Evolutionary conservation across 1,140 invertebrate species (phyloP).

Genomic region (Conopomorpha cramerella): DNA sequence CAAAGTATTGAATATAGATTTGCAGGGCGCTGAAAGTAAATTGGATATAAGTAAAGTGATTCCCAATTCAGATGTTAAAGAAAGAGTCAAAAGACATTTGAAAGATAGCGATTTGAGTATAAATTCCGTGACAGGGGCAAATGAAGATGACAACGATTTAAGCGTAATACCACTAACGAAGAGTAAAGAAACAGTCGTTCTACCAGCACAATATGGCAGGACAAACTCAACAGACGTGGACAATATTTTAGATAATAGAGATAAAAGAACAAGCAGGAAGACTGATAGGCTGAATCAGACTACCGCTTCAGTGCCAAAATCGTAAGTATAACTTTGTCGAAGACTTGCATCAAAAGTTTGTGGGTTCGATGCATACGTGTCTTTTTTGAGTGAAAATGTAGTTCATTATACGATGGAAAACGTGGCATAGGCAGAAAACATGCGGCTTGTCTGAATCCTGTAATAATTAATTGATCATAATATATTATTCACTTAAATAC

Average conservation of each 20-base stretch:
- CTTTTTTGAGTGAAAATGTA: background rate
- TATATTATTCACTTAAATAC: no score
- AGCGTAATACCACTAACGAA: conserved; percentile 12
- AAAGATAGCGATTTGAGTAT: background rate
- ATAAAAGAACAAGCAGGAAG: conserved; percentile 56
- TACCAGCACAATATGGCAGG: conserved; percentile 30
- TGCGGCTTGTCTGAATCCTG: no score
- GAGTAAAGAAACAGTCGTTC: conserved; percentile 24
- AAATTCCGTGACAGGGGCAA: background rate
- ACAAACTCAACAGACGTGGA: conserved; percentile 40
- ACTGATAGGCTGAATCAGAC: conserved; percentile 57
- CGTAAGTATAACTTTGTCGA: conserved; percentile 24
- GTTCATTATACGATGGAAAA: no score
- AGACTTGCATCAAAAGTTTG: background rate
- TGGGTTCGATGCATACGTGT: background rate
- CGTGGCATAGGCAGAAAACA: no score
- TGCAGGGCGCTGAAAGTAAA: conserved; percentile 22
- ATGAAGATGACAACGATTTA: no score
- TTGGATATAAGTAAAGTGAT: conserved; percentile 5
- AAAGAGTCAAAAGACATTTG: background rate
- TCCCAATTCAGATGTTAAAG: background rate
- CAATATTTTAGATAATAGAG: conserved; percentile 40
- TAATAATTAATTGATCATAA: no score
- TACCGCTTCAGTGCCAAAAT: conserved; percentile 53
- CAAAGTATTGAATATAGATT: conserved; percentile 24